Percentiles rank a stretch among this genome's conserved stretches.
phyloP scores from a whole-genome alignment of 2,888 invertebrate species.

The Brachyopa scutellaris region DNA sequence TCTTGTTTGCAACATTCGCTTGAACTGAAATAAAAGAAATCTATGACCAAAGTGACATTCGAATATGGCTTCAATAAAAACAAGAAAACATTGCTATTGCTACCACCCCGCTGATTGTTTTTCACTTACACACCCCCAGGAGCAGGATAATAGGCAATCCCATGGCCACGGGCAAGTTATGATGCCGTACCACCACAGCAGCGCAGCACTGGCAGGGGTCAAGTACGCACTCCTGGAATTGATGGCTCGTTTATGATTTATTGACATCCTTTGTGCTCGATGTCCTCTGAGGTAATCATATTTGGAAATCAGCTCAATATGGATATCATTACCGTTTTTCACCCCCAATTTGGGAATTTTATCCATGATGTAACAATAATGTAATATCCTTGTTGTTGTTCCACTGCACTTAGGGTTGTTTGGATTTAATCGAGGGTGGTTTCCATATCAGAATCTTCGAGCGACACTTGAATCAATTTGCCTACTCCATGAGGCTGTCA shows the following conservation, averaged over 20 bases:
- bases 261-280: slow-evolving; percentile 74
- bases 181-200: slow-evolving; percentile 16
- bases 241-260: slow-evolving; percentile 74
- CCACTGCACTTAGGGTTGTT: slow-evolving; percentile 68
- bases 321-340: slow-evolving; percentile 72
- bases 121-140: slow-evolving; percentile 62
- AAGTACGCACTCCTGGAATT: slow-evolving; percentile 73
- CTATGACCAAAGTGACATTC: slow-evolving; percentile 54
- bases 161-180: slow-evolving; percentile 47
- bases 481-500: slow-evolving; percentile 65
- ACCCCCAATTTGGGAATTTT: slow-evolving; percentile 72
- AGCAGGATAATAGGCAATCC: slow-evolving; percentile 62
- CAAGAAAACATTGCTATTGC: slow-evolving; percentile 24
- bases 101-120: slow-evolving; percentile 60
- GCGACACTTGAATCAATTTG: slow-evolving; percentile 68
- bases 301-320: slow-evolving; percentile 73
- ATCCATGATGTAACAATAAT: slow-evolving; percentile 72
- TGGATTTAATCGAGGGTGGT: slow-evolving; percentile 65
- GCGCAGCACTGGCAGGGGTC: slow-evolving; percentile 55
- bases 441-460: slow-evolving; percentile 16
- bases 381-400: slow-evolving; percentile 70
- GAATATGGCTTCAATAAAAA: slow-evolving; percentile 61
- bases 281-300: slow-evolving; percentile 72
- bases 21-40: neutral
- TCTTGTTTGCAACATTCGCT: slow-evolving; percentile 52